Evolutionary conservation across 2,797 vertebrate species (phyloP).

Genomic region (Macrochelys suwanniensis): DNA sequence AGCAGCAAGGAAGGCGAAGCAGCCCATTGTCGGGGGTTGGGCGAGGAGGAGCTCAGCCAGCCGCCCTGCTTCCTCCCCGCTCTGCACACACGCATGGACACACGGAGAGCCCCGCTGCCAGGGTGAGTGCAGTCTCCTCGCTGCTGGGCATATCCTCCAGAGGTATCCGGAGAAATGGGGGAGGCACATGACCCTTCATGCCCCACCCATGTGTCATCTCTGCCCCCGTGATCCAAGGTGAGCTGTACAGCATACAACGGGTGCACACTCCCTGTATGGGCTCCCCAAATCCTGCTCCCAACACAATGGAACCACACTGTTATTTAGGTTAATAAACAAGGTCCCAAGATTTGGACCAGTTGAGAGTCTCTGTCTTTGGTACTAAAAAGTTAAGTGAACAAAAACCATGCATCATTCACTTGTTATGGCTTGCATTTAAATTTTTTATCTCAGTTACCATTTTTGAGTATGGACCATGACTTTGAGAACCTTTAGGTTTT

Average conservation of each 20-base stretch:
- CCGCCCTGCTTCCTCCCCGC: too few species aligned
- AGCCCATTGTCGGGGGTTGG: too few species aligned
- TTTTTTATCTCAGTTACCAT: fast-evolving
- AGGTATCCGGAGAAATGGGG: too few species aligned
- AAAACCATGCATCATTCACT: fast-evolving
- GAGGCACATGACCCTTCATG: too few species aligned
- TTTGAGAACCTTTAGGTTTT: background rate
- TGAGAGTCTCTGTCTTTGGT: fast-evolving
- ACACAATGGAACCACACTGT: fast-evolving
- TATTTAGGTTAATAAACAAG: background rate
- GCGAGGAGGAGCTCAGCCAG: too few species aligned
- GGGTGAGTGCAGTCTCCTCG: too few species aligned
- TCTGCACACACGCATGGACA: too few species aligned
- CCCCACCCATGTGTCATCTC: too few species aligned
- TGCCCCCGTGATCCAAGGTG: background rate
- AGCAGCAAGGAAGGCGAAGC: too few species aligned
- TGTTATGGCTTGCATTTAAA: background rate
- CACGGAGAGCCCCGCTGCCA: too few species aligned
- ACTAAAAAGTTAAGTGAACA: background rate
- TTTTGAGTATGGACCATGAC: background rate
- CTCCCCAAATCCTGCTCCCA: fast-evolving
- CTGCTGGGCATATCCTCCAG: too few species aligned
- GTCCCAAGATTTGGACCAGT: background rate
- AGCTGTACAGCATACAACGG: fast-evolving
- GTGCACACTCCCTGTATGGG: fast-evolving